Evolutionary conservation across 23 tunicate genomes (phyloP).

Genomic region (Trididemnum miniatum): DNA sequence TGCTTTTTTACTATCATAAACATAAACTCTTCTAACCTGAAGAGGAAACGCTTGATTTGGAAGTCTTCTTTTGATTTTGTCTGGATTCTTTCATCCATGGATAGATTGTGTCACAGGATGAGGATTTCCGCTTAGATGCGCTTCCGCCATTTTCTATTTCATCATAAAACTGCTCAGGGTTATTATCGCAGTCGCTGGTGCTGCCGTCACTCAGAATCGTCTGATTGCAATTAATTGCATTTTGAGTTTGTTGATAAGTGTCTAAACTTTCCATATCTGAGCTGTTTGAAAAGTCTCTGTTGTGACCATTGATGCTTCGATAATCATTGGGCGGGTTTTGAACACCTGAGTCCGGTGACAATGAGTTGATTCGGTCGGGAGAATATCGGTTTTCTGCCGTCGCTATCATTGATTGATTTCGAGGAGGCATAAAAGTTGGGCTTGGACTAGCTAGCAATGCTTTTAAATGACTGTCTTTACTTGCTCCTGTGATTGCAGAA

Average conservation of each 20-base stretch:
- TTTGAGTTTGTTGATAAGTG: not conserved
- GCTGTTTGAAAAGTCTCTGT: not conserved
- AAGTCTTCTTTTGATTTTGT: slow-evolving; percentile 56
- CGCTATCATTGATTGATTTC: not conserved
- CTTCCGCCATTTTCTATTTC: slow-evolving; percentile 18
- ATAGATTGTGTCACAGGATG: slow-evolving; percentile 20
- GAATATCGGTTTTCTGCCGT: slow-evolving; percentile 6
- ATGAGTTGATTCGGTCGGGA: slow-evolving; percentile 13
- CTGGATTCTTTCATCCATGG: slow-evolving; percentile 89
- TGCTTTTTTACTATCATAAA: too few species aligned
- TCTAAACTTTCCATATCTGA: not conserved
- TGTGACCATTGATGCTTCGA: not conserved
- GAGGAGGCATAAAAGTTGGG: slow-evolving; percentile 13
- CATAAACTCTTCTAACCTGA: slow-evolving; percentile 31
- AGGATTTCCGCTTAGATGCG: not conserved
- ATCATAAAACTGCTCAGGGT: not conserved
- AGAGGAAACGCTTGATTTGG: not conserved
- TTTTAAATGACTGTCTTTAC: not conserved
- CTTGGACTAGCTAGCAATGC: not conserved
- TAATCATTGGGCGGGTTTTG: slow-evolving; percentile 5
- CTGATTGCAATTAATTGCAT: not conserved
- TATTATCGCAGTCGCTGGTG: not conserved
- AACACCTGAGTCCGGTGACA: slow-evolving; percentile 32
- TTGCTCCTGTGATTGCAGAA: not conserved
- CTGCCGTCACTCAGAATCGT: not conserved